Conservation (phyloP, 2,797 vertebrate species). For the Huso huso region DNA sequence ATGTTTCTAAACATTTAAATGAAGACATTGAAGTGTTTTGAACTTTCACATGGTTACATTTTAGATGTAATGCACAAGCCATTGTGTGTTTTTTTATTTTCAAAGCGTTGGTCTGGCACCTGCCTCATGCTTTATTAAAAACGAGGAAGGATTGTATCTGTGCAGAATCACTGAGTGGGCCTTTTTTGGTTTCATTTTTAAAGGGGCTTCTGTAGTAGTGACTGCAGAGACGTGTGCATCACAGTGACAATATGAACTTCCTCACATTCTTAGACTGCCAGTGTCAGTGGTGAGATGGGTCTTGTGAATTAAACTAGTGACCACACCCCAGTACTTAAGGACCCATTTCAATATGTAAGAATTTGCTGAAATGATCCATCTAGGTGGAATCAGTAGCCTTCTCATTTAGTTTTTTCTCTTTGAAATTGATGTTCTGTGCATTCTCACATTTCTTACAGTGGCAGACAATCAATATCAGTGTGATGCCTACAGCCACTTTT, state of each 20-base stretch:
- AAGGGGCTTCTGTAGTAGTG: too few relatives aligned
- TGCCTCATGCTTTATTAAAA: too few relatives aligned
- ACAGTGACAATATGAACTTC: not conserved
- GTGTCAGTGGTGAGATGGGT: not conserved
- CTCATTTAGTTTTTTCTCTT: not conserved
- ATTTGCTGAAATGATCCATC: not conserved
- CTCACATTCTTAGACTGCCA: not conserved
- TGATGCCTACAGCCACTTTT: not conserved
- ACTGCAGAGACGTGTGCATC: too few relatives aligned
- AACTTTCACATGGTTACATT: too few relatives aligned
- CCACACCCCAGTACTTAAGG: not conserved
- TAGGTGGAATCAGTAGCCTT: not conserved
- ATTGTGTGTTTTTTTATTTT: too few relatives aligned
- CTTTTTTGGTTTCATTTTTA: too few relatives aligned
- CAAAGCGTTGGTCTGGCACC: too few relatives aligned
- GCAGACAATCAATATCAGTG: conserved; percentile 11
- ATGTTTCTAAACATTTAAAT: too few relatives aligned
- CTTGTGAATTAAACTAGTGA: not conserved
- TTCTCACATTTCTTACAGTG: conserved; percentile 12
- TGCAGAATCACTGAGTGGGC: too few relatives aligned
- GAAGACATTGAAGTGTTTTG: too few relatives aligned
- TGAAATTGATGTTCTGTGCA: conserved; percentile 11
- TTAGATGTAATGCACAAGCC: too few relatives aligned
- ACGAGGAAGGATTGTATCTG: too few relatives aligned
- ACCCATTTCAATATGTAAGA: not conserved